A percentile compares a stretch with the other conserved stretches of the same genome.
Evolutionary conservation across 2,797 vertebrate genomes (phyloP).

Genomic region (Danio aesculapii): DNA sequence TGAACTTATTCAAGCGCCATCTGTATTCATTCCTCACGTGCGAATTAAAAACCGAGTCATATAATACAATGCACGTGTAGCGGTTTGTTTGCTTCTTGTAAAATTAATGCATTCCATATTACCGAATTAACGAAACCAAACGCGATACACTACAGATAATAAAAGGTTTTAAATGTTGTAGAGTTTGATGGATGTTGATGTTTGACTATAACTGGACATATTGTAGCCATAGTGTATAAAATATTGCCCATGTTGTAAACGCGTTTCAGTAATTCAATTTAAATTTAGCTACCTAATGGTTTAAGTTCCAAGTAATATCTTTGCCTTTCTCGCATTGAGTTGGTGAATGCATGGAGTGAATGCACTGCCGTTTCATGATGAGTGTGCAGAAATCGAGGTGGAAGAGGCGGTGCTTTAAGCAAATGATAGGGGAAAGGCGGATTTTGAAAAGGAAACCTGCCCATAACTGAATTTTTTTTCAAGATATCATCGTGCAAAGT

Average conservation of each 20-base stretch:
- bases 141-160: too few species aligned
- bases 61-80: not conserved
- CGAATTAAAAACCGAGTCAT: not conserved
- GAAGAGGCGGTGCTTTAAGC: not conserved
- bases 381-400: conserved; percentile 48
- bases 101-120: not conserved
- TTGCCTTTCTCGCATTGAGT: not conserved
- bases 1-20: too few species aligned
- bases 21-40: not conserved
- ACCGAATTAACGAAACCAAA: not conserved
- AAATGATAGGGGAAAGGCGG: not conserved
- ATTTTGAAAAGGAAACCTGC: not conserved
- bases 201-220: not conserved
- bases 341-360: not conserved
- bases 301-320: not conserved
- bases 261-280: not conserved
- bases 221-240: too few species aligned
- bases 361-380: not conserved
- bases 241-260: not conserved
- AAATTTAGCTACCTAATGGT: not conserved
- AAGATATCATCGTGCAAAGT: too few species aligned
- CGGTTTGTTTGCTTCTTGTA: not conserved
- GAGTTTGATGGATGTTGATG: not conserved
- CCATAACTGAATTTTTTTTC: too few species aligned
- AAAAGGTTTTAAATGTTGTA: not conserved